Conservation (phyloP, 2,113 vertebrate species). For the Aramus guarauna region DNA sequence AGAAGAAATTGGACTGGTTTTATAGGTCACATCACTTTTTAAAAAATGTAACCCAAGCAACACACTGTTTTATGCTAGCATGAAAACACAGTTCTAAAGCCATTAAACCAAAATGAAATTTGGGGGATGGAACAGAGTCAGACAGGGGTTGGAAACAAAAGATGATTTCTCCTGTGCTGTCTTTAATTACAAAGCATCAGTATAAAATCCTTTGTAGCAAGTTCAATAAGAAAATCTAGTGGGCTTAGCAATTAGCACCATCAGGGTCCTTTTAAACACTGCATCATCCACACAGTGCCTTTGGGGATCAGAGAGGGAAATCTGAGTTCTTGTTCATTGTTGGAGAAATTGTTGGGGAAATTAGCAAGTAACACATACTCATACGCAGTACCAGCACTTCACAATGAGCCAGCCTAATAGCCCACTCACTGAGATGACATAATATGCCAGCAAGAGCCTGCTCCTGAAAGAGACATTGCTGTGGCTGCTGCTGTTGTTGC, state of each 20-base stretch:
- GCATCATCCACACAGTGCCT: not conserved
- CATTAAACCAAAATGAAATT: not conserved
- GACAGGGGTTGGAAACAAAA: not conserved
- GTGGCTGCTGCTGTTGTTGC: not conserved
- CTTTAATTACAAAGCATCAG: not conserved
- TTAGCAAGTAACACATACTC: not conserved
- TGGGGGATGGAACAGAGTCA: not conserved
- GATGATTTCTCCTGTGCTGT: not conserved
- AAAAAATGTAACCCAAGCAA: not conserved
- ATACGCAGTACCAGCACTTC: not conserved
- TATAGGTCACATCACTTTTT: constrained; percentile 18
- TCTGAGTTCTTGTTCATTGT: not conserved
- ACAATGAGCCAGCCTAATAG: not conserved
- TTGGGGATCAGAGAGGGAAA: not conserved
- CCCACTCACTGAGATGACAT: not conserved
- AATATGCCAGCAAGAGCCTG: not conserved
- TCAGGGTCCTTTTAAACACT: not conserved
- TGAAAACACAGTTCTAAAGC: constrained; percentile 11
- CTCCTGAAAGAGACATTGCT: not conserved
- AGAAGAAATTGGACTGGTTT: not conserved
- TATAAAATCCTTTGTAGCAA: not conserved
- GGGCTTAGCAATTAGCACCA: not conserved
- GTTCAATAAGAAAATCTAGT: not conserved
- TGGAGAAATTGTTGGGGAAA: not conserved
- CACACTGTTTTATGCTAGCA: not conserved